Conservation (phyloP, 2,113 vertebrate genomes). For the Ctenomys sociabilis region DNA sequence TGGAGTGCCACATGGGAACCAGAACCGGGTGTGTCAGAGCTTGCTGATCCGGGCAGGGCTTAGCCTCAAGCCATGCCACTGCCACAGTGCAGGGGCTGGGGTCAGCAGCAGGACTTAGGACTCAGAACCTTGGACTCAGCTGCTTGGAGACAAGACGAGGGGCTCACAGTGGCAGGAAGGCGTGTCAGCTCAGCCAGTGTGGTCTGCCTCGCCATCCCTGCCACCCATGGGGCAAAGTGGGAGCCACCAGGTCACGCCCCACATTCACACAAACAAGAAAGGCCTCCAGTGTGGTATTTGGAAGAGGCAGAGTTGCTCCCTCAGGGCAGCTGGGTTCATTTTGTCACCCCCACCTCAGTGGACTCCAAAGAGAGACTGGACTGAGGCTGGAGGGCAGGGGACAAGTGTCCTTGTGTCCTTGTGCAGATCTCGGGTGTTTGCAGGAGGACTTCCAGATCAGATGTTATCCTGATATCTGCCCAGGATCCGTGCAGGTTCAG, state of each 20-base stretch:
- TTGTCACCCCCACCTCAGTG: constrained; percentile 82
- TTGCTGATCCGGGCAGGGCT: background rate
- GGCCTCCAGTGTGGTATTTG: constrained; percentile 79
- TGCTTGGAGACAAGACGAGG: background rate
- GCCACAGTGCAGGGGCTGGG: background rate
- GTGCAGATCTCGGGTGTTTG: background rate
- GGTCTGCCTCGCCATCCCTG: background rate
- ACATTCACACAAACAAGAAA: constrained; percentile 71
- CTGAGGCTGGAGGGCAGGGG: constrained; percentile 63
- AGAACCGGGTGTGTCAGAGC: background rate
- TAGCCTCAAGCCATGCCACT: background rate
- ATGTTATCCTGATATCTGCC: constrained; percentile 44
- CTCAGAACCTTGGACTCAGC: background rate
- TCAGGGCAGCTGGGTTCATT: constrained; percentile 83
- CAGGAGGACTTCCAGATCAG: background rate
- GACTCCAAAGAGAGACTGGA: constrained; percentile 79
- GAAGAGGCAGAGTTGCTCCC: constrained; percentile 77
- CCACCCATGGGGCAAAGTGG: constrained; percentile 34
- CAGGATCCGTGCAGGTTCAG: constrained; percentile 61
- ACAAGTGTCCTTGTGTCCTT: constrained; percentile 61
- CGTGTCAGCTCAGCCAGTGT: background rate
- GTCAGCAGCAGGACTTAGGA: background rate
- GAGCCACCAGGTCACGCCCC: background rate
- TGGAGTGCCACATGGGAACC: background rate
- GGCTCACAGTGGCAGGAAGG: background rate